Conservation (phyloP, 2,888 invertebrate genomes). For the Nesidiocoris tenuis region DNA sequence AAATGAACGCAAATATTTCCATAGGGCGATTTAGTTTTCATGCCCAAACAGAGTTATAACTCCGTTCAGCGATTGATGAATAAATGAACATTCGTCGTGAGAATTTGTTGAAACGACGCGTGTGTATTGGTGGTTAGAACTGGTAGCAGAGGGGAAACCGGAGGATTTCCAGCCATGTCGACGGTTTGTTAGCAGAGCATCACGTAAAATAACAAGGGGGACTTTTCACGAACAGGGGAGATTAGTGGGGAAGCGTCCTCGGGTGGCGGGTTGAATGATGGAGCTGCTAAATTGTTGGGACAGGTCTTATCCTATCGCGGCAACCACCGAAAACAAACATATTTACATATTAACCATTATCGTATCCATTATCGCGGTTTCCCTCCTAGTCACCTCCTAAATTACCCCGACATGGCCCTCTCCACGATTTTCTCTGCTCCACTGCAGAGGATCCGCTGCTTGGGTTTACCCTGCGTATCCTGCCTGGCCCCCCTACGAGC, state of each 20-base stretch:
- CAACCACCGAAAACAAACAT: slow-evolving; percentile 22
- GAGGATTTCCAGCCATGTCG: not conserved
- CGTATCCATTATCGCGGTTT: slow-evolving; percentile 13
- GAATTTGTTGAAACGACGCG: not conserved
- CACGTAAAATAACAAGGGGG: not conserved
- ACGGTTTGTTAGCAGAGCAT: not conserved
- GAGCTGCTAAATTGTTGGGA: slow-evolving; percentile 20
- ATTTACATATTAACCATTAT: slow-evolving; percentile 28
- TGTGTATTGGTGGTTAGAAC: not conserved
- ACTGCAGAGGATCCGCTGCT: not conserved
- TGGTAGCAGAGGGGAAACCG: not conserved
- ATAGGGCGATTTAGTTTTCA: no score
- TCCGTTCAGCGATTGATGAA: not conserved
- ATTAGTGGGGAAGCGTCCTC: not conserved
- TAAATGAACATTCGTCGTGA: not conserved
- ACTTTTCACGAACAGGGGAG: not conserved
- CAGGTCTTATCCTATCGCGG: slow-evolving; percentile 14
- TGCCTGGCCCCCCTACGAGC: no score
- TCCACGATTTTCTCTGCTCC: not conserved
- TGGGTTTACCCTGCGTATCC: no score
- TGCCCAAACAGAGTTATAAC: no score
- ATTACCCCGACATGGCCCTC: not conserved
- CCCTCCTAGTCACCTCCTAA: not conserved
- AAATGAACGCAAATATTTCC: no score
- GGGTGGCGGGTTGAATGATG: slow-evolving; percentile 9